Percentiles rank a stretch among this genome's conserved stretches.
Evolutionary conservation across 2,113 vertebrate species (phyloP).

Genomic region (Ictidomys tridecemlineatus): DNA sequence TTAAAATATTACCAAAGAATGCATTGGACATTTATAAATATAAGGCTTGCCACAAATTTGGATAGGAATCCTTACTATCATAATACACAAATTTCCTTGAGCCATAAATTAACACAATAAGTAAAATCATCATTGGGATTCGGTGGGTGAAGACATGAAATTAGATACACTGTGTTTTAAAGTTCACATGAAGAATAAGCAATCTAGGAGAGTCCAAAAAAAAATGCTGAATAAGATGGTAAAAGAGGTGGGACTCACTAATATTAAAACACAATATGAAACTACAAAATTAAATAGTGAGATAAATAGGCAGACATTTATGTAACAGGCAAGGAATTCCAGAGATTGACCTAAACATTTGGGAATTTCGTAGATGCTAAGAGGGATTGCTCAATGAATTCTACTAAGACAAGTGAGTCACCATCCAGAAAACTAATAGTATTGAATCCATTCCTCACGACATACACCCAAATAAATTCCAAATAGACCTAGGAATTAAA

Average conservation of each 20-base stretch:
- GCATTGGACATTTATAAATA: background rate
- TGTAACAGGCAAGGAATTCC: background rate
- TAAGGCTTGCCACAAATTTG: background rate
- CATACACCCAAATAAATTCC: background rate
- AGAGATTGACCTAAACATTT: background rate
- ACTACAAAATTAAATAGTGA: background rate
- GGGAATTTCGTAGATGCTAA: background rate
- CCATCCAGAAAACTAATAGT: background rate
- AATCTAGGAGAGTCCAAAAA: background rate
- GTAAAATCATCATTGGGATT: background rate
- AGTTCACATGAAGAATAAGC: constrained; percentile 40
- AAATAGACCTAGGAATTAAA: background rate
- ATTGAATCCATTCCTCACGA: background rate
- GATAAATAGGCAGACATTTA: background rate
- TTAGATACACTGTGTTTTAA: background rate
- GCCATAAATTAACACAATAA: constrained; percentile 6
- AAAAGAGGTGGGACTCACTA: background rate
- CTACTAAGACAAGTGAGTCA: background rate
- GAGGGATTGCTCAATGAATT: background rate
- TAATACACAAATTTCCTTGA: background rate
- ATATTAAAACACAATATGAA: constrained; percentile 9
- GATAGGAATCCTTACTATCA: constrained; percentile 19
- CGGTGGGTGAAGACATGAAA: background rate
- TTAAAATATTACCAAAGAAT: background rate
- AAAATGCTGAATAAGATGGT: background rate